Evolutionary conservation across 2,888 invertebrate genomes (phyloP), one percentile per base, ranked within the genome.

Genomic region (Corythucha ciliata): DNA sequence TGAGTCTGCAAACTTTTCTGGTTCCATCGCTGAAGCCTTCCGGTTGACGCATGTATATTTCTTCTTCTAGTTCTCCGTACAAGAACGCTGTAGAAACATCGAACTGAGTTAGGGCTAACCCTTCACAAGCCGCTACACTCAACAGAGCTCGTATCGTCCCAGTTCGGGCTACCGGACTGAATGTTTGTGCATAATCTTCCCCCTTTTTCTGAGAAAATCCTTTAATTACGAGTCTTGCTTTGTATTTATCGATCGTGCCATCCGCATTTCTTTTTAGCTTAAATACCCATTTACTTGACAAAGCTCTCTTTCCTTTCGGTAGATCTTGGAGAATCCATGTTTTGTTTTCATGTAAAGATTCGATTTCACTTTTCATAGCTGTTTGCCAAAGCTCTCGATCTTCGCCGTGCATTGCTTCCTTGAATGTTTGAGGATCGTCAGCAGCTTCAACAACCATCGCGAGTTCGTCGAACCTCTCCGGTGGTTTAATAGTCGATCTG

Each of bases 21-120:
- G 59, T 55, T 12, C 60, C 62, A 53, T 65, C 61, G 14, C 58
- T 47, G 45, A 58, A 63, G 6, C 66, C 65, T 47, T 63, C 57
- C 34, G 66, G 67, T 34, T 65, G 64, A 20, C 60, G 47, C 64
- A 65, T 64, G 36, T 60, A 65, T 7, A 67, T 60, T 21, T 58
- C 59, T 51, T 66, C 61, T 7, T 62, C 57, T 3, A 66, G 47
- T 4, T 60, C 51, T 5, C 64, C 41, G 14, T 24, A n/a, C 14
- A 41, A 10, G 8, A 41, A 41, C 12, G 25, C 25, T 25, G 41
- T 25, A 52, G 60, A 61, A 3, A 64, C 57, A 47, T 65, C 62
- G 42, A 66, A 63, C 49, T 63, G 62, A 10, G 46, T 22, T 1
- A 63, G 16, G 1, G 53, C 5, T 50, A 64, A 45, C 5, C 41